Percentiles rank a stretch among this genome's conserved stretches.
These are phyloP conservation scores for Hemaris fuciformis DNA, from an alignment of 2,888 invertebrate species.

Conservation along the genomic window DNA sequence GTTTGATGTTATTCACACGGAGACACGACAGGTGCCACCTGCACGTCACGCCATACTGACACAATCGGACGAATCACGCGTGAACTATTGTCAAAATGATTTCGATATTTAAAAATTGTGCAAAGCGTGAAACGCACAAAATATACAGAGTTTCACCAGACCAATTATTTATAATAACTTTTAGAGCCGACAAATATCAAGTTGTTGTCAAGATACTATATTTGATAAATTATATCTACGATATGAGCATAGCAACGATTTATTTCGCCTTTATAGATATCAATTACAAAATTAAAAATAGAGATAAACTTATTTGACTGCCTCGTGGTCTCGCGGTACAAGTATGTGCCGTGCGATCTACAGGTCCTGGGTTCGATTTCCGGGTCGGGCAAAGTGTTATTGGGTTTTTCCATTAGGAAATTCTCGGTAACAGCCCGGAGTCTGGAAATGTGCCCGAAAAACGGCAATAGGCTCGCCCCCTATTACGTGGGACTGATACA, in stretches of 20 bases:
- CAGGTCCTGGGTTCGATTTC: too few relatives aligned
- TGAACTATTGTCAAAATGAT: conserved; percentile 48
- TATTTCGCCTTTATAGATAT: background rate
- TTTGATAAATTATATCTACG: background rate
- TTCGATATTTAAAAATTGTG: conserved; percentile 30
- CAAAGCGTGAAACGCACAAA: background rate
- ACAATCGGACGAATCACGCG: conserved; percentile 46
- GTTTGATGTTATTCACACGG: conserved; percentile 67
- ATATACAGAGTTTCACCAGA: background rate
- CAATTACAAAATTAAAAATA: background rate
- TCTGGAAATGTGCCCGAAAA: too few relatives aligned
- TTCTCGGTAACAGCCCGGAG: too few relatives aligned
- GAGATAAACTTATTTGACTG: background rate
- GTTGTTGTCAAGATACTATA: too few relatives aligned
- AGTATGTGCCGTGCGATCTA: too few relatives aligned
- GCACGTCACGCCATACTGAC: conserved; percentile 48
- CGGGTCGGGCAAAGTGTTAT: too few relatives aligned
- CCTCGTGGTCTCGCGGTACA: too few relatives aligned
- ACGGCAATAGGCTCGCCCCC: too few relatives aligned
- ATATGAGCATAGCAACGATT: background rate
- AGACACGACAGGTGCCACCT: conserved; percentile 66
- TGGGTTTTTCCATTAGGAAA: too few relatives aligned
- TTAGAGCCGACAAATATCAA: too few relatives aligned
- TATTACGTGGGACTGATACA: too few relatives aligned
- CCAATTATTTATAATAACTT: too few relatives aligned